Base-by-base conservation (phyloP, 2,888 invertebrate genomes). In the Unio pictorum region DNA sequence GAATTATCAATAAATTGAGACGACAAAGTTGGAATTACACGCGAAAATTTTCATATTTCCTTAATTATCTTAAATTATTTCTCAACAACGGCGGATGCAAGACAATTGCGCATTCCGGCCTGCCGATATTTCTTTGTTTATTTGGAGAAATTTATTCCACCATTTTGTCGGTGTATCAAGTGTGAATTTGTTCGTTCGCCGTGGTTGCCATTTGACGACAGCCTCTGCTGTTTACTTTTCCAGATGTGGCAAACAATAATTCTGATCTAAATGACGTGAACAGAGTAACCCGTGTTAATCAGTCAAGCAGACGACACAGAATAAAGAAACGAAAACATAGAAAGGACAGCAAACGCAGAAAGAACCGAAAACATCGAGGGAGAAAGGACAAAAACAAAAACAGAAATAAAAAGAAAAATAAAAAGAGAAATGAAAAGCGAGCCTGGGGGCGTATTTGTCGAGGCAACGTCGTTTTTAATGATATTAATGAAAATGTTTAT, bases 381-480 rank as follows among this genome's bases (percentile, higher is more conserved):
- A 71, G 64, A 69, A 64, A 67, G 61, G 70, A 68, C 55, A 30
- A 55, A 61, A 64, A 69, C 57, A 61, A 64, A 67, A 64, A 62
- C 58, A 55, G 45, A 66, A 64, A 70, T 66, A 64, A 67, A 73
- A 68, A 75, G 59, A 61, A 72, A 70, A 67, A 64, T 71, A 60
- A 69, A 69, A 67, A 67, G 68, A 65, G 61, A 65, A 71, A 61
- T 71, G 66, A 68, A 61, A 64, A 62, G 64, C 73, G 69, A 62
- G 71, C 71, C 23, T 75, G 75, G 75, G 71, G 69, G 63, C 66
- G 63, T 34, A 73, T 75, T 71, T 75, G 75, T 69, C 66, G 73
- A 64, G 66, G 66, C 57, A 72, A 69, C 61, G 67, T 73, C 65
- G 71, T 73, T 58, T 71, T 66, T 69, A 71, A 73, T 66, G 71